Conservation (phyloP, 2,888 invertebrate genomes). For the Phasia obesa region DNA sequence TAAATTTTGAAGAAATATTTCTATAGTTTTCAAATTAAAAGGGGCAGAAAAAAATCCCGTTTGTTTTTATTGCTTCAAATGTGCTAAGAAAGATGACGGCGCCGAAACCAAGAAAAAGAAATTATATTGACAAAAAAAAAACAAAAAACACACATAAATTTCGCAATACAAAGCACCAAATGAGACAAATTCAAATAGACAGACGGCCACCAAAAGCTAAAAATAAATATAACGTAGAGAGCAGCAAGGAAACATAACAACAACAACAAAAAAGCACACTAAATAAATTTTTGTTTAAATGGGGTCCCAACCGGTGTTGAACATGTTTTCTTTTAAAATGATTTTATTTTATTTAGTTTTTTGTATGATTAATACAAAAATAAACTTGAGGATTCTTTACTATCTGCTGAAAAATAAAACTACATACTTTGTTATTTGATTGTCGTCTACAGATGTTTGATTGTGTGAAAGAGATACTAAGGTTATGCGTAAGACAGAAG, state of each 20-base stretch:
- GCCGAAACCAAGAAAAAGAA: neutral
- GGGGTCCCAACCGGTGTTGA: slow-evolving; percentile 56
- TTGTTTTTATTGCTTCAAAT: slow-evolving; percentile 21
- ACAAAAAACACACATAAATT: slow-evolving; percentile 54
- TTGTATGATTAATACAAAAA: slow-evolving; percentile 46
- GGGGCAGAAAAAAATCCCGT: slow-evolving; percentile 10
- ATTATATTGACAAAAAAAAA: slow-evolving; percentile 19
- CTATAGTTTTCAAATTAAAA: slow-evolving; percentile 20
- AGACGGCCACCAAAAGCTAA: slow-evolving; percentile 57
- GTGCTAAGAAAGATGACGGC: neutral
- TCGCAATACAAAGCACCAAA: slow-evolving; percentile 65
- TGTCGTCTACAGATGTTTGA: slow-evolving; percentile 31
- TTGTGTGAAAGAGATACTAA: slow-evolving; percentile 2
- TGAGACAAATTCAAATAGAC: slow-evolving; percentile 61
- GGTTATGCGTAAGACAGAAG: neutral
- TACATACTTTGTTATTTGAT: neutral
- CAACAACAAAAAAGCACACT: neutral
- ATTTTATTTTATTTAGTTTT: neutral
- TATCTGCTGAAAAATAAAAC: slow-evolving; percentile 17
- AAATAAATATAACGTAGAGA: slow-evolving; percentile 52
- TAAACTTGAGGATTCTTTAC: slow-evolving; percentile 45
- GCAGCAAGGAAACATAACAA: slow-evolving; percentile 7
- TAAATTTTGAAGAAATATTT: slow-evolving; percentile 33
- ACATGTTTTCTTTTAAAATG: slow-evolving; percentile 13
- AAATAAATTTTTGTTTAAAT: slow-evolving; percentile 32